These are phyloP conservation scores for Toxotes chatareus DNA, from an alignment of 2,113 vertebrate genomes.

Conservation along the genomic window DNA sequence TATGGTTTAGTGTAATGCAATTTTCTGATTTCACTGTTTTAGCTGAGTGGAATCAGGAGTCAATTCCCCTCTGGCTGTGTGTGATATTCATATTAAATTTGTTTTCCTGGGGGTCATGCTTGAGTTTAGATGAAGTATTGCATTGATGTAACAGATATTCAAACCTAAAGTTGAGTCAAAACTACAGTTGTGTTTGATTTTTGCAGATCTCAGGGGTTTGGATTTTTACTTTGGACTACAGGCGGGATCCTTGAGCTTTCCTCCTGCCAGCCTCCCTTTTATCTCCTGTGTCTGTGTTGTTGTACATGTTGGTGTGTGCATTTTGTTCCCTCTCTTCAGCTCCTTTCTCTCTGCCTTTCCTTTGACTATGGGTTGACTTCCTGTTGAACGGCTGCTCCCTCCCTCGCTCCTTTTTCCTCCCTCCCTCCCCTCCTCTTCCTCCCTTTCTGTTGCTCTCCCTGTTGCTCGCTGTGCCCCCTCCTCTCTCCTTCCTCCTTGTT, in stretches of 20 bases:
- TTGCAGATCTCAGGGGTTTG: not conserved
- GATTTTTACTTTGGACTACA: not conserved
- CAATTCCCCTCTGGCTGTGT: not conserved
- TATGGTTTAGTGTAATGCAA: not conserved
- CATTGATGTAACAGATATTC: not conserved
- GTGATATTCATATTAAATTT: not conserved
- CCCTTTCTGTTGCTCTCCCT: slow-evolving; percentile 72
- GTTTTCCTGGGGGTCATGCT: not conserved
- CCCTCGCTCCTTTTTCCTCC: slow-evolving; percentile 40
- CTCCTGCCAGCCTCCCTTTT: slow-evolving; percentile 16
- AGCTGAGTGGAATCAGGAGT: not conserved
- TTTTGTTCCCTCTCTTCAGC: slow-evolving; percentile 24
- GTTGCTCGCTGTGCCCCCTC: slow-evolving; percentile 26
- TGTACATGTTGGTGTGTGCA: not conserved
- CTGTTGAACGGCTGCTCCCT: slow-evolving; percentile 57
- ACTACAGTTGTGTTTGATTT: not conserved
- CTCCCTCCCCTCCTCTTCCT: slow-evolving; percentile 52
- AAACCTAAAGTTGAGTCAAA: not conserved
- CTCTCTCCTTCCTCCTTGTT: slow-evolving; percentile 55
- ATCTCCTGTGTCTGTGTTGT: not conserved
- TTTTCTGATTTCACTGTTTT: not conserved
- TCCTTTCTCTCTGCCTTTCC: slow-evolving; percentile 16
- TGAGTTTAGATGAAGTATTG: not conserved
- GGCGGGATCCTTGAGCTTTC: not conserved
- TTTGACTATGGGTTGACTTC: slow-evolving; percentile 70